Conservation (phyloP, 2,797 vertebrate genomes). For the Eleutherodactylus coqui region DNA sequence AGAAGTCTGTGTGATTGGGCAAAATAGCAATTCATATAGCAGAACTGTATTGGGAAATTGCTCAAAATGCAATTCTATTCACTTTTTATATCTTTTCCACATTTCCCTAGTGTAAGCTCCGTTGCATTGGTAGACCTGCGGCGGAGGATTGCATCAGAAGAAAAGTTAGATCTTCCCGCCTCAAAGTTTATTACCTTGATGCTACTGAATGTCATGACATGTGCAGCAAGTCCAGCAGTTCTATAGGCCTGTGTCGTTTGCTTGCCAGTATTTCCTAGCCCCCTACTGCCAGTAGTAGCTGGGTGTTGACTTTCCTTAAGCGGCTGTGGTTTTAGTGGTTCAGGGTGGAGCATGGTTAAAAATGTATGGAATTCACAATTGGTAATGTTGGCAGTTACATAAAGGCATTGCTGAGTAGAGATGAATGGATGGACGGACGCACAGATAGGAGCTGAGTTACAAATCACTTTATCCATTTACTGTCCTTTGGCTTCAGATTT, state of each 20-base stretch:
- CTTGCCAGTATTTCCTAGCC: not conserved
- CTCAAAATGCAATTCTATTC: not conserved
- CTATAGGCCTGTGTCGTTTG: not conserved
- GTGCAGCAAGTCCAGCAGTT: not conserved
- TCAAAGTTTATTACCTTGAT: not conserved
- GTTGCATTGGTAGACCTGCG: too few relatives aligned
- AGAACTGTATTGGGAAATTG: not conserved
- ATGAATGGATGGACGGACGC: not conserved
- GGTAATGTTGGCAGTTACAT: not conserved
- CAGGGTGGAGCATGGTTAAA: not conserved
- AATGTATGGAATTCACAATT: not conserved
- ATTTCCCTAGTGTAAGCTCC: too few relatives aligned
- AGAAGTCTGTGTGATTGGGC: not conserved
- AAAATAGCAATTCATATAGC: not conserved
- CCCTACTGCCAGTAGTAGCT: not conserved
- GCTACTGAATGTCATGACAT: not conserved
- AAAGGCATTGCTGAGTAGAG: not conserved
- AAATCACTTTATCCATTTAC: too few relatives aligned
- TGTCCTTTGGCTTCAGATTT: too few relatives aligned
- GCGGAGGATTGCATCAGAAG: too few relatives aligned
- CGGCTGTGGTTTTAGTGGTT: not conserved
- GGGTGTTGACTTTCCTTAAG: not conserved
- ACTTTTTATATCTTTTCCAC: too few relatives aligned
- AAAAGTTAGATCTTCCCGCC: not conserved
- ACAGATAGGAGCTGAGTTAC: not conserved